Percentiles rank a stretch among this genome's conserved stretches.
These are phyloP conservation scores for Nestor notabilis DNA, from an alignment of 2,113 vertebrate genomes.

Conservation along the genomic window DNA sequence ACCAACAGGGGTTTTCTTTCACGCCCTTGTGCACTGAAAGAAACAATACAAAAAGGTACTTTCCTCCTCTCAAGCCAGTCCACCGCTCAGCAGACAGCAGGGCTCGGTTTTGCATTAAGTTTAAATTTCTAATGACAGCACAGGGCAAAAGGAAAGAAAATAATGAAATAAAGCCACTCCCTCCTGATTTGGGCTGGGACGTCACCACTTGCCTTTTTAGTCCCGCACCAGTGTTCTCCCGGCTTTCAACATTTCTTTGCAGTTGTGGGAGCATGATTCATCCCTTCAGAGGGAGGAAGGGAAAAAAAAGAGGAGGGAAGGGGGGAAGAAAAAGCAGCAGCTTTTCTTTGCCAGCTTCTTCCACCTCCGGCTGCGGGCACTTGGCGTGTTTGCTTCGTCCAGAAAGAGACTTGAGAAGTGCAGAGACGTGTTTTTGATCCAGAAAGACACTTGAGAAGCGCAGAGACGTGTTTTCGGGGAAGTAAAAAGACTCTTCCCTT, in stretches of 20 bases:
- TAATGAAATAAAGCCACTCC: constrained; percentile 64
- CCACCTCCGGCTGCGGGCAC: constrained; percentile 10
- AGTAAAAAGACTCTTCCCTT: background rate
- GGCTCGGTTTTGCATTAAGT: constrained; percentile 34
- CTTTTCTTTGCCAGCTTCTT: constrained; percentile 12
- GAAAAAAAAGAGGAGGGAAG: background rate
- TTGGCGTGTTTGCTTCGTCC: background rate
- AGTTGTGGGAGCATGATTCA: constrained; percentile 77
- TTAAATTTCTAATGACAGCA: constrained; percentile 73
- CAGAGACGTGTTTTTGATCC: background rate
- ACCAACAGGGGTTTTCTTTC: background rate
- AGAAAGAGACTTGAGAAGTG: background rate
- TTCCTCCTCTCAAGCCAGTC: background rate
- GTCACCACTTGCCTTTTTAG: constrained; percentile 74
- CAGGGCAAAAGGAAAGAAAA: constrained; percentile 40
- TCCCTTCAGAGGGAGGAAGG: constrained; percentile 11
- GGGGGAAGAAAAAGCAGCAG: background rate
- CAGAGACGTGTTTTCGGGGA: background rate
- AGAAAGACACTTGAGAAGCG: background rate
- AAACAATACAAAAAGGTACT: background rate
- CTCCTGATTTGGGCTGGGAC: constrained; percentile 49
- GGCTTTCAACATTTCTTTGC: constrained; percentile 71
- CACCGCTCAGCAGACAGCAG: background rate
- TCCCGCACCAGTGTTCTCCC: constrained; percentile 44
- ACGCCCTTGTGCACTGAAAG: background rate